A percentile compares a stretch with the other conserved stretches of the same genome.
phyloP scores from a whole-genome alignment of 2,797 vertebrate genomes.

The Setipinna tenuifilis region DNA sequence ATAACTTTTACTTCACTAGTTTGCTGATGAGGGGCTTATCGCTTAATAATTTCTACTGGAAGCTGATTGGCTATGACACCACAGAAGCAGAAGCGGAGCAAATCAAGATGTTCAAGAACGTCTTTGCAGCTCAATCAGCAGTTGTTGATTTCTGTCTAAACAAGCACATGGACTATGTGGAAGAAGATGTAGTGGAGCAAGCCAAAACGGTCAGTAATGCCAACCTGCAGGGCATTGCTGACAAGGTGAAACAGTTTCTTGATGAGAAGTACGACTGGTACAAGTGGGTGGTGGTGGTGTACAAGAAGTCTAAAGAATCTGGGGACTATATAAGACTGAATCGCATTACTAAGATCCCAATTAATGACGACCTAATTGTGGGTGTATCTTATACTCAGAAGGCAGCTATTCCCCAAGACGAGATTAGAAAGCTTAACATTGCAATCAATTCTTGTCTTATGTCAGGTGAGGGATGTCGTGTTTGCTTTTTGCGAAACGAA shows the following conservation, averaged over 20 bases:
- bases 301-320: not conserved
- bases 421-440: not conserved
- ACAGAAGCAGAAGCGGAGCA: too few relatives aligned
- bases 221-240: not conserved
- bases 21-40: not conserved
- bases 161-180: not conserved
- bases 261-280: not conserved
- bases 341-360: not conserved
- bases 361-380: not conserved
- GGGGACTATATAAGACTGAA: not conserved
- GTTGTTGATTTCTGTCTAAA: not conserved
- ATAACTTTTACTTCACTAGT: not conserved
- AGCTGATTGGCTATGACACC: not conserved
- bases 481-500: not conserved
- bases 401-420: not conserved
- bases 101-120: not conserved
- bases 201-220: not conserved
- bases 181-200: not conserved
- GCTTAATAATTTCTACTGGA: not conserved
- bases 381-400: not conserved
- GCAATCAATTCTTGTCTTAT: not conserved
- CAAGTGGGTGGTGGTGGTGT: not conserved
- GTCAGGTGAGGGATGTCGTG: not conserved
- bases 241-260: not conserved
- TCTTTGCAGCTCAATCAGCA: not conserved